Conservation (phyloP, 1,140 invertebrate species). For the Aradophagus sp. region DNA sequence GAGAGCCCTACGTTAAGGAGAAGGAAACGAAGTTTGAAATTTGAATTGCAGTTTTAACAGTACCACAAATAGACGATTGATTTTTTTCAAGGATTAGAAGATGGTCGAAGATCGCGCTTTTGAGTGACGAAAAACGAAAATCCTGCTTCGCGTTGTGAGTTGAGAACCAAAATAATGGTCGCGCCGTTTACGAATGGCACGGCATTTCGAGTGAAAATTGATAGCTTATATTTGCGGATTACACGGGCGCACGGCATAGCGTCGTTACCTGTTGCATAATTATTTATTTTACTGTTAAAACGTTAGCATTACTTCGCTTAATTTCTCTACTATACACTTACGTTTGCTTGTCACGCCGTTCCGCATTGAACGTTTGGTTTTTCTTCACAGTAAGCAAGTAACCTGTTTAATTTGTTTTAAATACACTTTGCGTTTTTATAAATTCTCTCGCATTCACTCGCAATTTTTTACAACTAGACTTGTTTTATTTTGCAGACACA, state of each 20-base stretch:
- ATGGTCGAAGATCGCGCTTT: conserved; percentile 10
- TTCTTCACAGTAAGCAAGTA: conserved; percentile 46
- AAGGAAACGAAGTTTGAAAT: no score
- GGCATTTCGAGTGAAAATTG: no score
- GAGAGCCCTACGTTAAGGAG: no score
- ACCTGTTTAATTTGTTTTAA: conserved; percentile 30
- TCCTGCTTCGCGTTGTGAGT: conserved; percentile 39
- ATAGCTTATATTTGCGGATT: no score
- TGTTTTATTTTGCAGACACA: conserved; percentile 48
- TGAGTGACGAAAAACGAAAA: conserved; percentile 55
- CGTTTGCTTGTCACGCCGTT: conserved; percentile 42
- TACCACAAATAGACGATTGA: conserved; percentile 44
- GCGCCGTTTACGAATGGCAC: conserved; percentile 1
- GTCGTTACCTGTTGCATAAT: conserved; percentile 12
- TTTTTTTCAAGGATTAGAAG: conserved; percentile 6
- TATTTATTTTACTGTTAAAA: conserved; percentile 59
- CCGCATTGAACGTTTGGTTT: conserved; percentile 17
- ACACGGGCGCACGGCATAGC: no score
- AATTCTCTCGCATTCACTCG: conserved; percentile 52
- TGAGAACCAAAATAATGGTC: conserved; percentile 17
- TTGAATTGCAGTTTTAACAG: conserved; percentile 53
- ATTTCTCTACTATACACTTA: conserved; percentile 49
- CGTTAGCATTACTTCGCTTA: conserved; percentile 46
- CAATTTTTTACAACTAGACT: conserved; percentile 51
- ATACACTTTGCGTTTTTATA: conserved; percentile 48